Evolutionary conservation across 2,797 vertebrate species (phyloP), one percentile per base, ranked within the genome.

Genomic region (Takifugu ocellatus): DNA sequence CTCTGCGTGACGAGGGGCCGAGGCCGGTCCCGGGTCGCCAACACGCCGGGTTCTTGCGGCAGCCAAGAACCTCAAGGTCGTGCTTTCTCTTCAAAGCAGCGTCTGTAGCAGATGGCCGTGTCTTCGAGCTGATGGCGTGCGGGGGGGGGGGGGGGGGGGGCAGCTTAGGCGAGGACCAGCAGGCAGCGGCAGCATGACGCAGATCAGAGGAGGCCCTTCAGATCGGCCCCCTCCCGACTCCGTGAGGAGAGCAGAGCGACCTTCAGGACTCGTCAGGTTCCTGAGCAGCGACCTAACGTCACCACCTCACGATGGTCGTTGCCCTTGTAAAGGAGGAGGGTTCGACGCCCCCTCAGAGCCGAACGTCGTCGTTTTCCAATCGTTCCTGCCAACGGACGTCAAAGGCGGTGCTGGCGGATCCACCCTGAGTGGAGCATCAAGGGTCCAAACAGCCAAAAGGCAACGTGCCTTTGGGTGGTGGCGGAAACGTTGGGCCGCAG

Each of bases 51-150:
- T 69, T 68, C 46, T 42, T 61, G 63, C 56, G 1, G 46, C 50
- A 52, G 72, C 72, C 79, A 75, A 72, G 57, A 70, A 76, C 76
- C 81, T 58, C 68, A 64, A 85, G 76, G 79, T 87, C 83, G 61
- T 8, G 24, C 70, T 65, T 74, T 79, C 73, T 83, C 72, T 72
- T 84, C 74, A 65, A 68, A 70, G 79, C 73, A 51, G 25, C n/a
- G 3, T 63, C 63, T 25, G 51, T 73, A 78, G 65, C 84, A 86
- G 81, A 86, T 84, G 83, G 73, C 60, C 55, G 51, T 49, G 59
- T 75, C 67, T 69, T 71, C 43, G 62, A 73, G 58, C 29, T 27
- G 57, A 56, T 47, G 54, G 69, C 64, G 63, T 54, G 21, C 21
- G 21, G 17, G 17, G 2, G 74, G 74, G 67, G 74, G 59, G 2